These are phyloP conservation scores for Apodemia hepburni DNA, from an alignment of 2,888 invertebrate genomes.

Conservation along the genomic window DNA sequence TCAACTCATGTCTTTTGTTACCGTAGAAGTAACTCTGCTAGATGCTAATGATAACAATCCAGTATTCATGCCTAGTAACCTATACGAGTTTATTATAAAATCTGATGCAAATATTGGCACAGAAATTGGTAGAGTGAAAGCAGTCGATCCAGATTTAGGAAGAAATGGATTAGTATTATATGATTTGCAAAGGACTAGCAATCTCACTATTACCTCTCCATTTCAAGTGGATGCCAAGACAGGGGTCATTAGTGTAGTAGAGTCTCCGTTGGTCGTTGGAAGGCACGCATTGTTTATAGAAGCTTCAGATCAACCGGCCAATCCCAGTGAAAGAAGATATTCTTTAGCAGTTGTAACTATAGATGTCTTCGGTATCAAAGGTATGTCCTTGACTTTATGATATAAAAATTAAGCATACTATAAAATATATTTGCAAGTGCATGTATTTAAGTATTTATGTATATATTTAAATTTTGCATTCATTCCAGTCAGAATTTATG, in stretches of 20 bases:
- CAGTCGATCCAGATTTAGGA: constrained; percentile 90
- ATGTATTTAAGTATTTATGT: too few relatives aligned
- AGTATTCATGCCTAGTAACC: constrained; percentile 89
- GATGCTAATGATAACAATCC: constrained; percentile 97
- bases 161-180: constrained; percentile 87
- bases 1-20: constrained; percentile 79
- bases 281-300: constrained; percentile 91
- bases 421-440: too few relatives aligned
- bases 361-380: constrained; percentile 82
- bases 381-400: constrained; percentile 38
- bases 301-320: constrained; percentile 90
- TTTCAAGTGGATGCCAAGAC: constrained; percentile 86
- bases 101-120: constrained; percentile 85
- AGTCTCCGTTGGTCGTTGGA: constrained; percentile 83
- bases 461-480: too few relatives aligned
- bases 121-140: constrained; percentile 89
- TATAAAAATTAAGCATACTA: too few relatives aligned
- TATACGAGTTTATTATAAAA: constrained; percentile 88
- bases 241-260: constrained; percentile 84
- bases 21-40: constrained; percentile 89
- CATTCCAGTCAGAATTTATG: too few relatives aligned
- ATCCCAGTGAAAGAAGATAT: constrained; percentile 90
- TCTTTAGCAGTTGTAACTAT: constrained; percentile 92
- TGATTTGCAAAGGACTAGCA: constrained; percentile 84
- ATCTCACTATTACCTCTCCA: constrained; percentile 82